These are phyloP conservation scores for Protophormia terraenovae DNA, from an alignment of 2,888 invertebrate genomes.

Conservation along the genomic window DNA sequence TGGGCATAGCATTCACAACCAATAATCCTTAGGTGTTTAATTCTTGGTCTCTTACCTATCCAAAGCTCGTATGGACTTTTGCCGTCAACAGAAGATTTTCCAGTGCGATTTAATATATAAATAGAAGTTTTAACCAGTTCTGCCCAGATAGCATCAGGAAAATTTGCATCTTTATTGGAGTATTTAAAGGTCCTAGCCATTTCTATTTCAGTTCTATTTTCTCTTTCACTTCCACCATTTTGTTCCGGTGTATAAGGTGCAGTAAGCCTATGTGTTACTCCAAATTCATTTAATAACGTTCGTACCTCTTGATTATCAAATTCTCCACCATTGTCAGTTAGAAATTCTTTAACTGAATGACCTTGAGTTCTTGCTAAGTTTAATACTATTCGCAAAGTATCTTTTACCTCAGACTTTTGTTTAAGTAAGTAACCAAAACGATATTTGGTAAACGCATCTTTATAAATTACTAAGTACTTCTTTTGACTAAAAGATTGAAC, in stretches of 20 bases:
- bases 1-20: conserved; percentile 44
- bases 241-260: conserved; percentile 58
- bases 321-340: conserved; percentile 41
- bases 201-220: conserved; percentile 3
- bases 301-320: conserved; percentile 38
- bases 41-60: conserved; percentile 29
- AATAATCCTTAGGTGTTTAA: conserved; percentile 55
- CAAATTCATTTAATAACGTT: conserved; percentile 11
- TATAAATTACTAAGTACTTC: conserved; percentile 22
- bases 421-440: conserved; percentile 1
- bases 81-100: conserved; percentile 35
- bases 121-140: conserved; percentile 36
- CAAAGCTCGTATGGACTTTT: conserved; percentile 57
- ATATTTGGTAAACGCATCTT: conserved; percentile 33
- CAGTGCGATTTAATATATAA: conserved; percentile 37
- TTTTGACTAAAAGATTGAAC: conserved; percentile 21
- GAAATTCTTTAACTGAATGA: background rate
- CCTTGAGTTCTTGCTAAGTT: background rate
- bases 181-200: background rate
- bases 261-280: conserved; percentile 44
- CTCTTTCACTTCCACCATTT: conserved; percentile 40
- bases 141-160: background rate
- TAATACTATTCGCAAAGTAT: background rate
- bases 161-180: background rate
- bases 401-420: background rate